A percentile compares a stretch with the other conserved stretches of the same genome.
Conservation (phyloP, 1,140 invertebrate species). For the Pinna nobilis region DNA sequence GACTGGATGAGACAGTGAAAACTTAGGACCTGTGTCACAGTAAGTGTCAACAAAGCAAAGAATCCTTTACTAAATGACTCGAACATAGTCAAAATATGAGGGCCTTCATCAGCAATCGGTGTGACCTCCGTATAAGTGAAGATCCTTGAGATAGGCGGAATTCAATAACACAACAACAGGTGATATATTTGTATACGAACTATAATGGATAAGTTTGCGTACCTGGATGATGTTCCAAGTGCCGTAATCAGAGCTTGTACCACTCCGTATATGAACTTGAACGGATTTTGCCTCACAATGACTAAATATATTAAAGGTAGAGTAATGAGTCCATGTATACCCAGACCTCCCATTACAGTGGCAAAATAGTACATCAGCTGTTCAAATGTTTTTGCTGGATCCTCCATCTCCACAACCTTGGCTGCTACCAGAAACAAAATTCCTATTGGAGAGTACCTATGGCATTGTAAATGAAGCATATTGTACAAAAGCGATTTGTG, state of each 20-base stretch:
- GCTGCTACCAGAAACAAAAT: conserved; percentile 92
- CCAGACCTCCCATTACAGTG: conserved; percentile 68
- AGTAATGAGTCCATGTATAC: conserved; percentile 70
- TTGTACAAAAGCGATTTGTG: no score
- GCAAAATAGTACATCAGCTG: conserved; percentile 69
- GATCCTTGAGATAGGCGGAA: no score
- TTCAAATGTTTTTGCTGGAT: conserved; percentile 69
- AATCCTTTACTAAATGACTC: no score
- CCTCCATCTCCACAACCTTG: conserved; percentile 91
- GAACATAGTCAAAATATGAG: no score
- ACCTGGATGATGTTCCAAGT: conserved; percentile 73
- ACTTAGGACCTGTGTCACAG: no score
- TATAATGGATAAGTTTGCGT: no score
- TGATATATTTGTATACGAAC: no score
- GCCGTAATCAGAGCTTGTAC: conserved; percentile 70
- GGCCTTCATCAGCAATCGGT: no score
- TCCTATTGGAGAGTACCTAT: conserved; percentile 90
- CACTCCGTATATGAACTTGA: conserved; percentile 60
- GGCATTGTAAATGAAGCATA: neutral
- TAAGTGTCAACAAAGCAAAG: no score
- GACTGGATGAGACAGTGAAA: no score
- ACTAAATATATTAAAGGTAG: conserved; percentile 70
- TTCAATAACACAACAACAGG: no score
- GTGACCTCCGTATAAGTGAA: no score
- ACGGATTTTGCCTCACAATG: conserved; percentile 68